These are phyloP conservation scores for Phataginus tricuspis DNA, from an alignment of 2,797 vertebrate genomes.

Conservation along the genomic window DNA sequence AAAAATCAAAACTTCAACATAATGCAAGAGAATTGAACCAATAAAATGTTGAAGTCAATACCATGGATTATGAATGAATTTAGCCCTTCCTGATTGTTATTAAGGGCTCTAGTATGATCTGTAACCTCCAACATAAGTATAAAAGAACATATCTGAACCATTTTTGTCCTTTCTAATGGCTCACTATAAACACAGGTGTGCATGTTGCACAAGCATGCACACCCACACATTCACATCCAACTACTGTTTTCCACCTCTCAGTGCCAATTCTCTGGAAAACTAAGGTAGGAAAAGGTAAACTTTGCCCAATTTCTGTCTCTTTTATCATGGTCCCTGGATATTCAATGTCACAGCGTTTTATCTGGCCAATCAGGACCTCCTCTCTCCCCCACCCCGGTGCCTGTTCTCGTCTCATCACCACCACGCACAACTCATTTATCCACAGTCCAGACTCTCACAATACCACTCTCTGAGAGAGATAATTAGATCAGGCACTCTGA, in stretches of 20 bases:
- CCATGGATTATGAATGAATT: neutral
- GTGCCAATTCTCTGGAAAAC: neutral
- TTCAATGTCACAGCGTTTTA: neutral
- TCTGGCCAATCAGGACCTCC: neutral
- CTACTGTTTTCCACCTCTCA: neutral
- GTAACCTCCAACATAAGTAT: neutral
- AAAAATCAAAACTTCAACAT: neutral
- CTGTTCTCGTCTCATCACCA: neutral
- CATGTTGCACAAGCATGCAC: fast-evolving
- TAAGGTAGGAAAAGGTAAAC: neutral
- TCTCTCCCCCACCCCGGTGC: neutral
- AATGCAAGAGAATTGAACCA: neutral
- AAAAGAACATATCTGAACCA: neutral
- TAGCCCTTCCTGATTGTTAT: neutral
- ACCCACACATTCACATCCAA: neutral
- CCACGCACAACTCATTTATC: neutral
- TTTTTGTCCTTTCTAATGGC: neutral
- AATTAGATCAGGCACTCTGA: neutral
- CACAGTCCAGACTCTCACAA: neutral
- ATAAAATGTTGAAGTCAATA: slow-evolving; percentile 8
- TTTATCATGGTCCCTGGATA: neutral
- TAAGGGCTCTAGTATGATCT: neutral
- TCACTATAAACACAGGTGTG: neutral
- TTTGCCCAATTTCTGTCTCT: neutral
- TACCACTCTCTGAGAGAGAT: neutral